phyloP scores from a whole-genome alignment of 2,113 vertebrate genomes.

The Orientallactaga bullata region DNA sequence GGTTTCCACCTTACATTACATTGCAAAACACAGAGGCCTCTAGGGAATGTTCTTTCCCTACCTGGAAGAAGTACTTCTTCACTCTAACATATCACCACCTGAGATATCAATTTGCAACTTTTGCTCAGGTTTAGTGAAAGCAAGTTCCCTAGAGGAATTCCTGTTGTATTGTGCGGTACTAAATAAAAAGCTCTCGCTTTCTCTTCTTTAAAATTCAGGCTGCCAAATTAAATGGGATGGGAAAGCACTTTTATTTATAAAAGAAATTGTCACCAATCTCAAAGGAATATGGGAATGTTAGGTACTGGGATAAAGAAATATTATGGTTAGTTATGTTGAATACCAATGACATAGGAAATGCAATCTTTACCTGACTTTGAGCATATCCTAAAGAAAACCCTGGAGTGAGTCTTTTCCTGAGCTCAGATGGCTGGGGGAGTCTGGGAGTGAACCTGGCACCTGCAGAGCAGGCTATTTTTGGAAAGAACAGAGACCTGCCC shows the following conservation, averaged over 20 bases:
- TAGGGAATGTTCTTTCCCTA: conserved; percentile 26
- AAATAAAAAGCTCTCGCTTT: conserved; percentile 60
- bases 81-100: conserved; percentile 13
- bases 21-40: neutral
- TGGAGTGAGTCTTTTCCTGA: neutral
- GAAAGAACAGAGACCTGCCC: neutral
- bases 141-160: conserved; percentile 49
- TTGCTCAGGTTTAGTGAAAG: conserved; percentile 61
- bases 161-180: neutral
- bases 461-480: conserved; percentile 64
- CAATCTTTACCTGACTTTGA: neutral
- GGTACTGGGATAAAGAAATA: neutral
- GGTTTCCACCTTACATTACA: neutral
- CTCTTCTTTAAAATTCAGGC: conserved; percentile 65
- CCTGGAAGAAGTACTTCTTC: conserved; percentile 17
- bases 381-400: neutral
- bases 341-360: neutral
- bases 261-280: neutral
- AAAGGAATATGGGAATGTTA: neutral
- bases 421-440: conserved; percentile 40
- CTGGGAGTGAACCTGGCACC: neutral
- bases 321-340: neutral
- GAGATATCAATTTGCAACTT: conserved; percentile 66
- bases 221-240: neutral
- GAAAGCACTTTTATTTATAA: conserved; percentile 25